Evolutionary conservation across 2,888 invertebrate genomes (phyloP).

Genomic region (Nephrotoma flavescens): DNA sequence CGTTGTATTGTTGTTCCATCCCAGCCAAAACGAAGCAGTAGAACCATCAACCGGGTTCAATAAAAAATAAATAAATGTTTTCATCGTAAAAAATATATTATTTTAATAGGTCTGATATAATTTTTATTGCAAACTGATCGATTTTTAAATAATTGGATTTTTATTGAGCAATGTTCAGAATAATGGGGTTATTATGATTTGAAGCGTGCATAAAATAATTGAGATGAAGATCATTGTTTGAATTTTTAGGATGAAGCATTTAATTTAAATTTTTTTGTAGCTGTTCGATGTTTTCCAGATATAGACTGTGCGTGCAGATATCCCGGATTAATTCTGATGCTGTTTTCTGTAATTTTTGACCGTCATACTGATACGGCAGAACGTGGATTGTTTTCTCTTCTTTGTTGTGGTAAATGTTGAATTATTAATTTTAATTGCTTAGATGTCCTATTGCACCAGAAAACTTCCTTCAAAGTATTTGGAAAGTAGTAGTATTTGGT

Average conservation of each 20-base stretch:
- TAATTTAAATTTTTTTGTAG: too few relatives aligned
- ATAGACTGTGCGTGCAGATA: too few relatives aligned
- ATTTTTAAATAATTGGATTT: background rate
- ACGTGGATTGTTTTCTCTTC: too few relatives aligned
- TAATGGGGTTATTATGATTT: background rate
- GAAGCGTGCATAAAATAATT: background rate
- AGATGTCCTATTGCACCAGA: too few relatives aligned
- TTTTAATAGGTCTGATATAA: background rate
- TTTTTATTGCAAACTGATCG: background rate
- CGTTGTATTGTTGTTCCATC: background rate
- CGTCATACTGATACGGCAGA: too few relatives aligned
- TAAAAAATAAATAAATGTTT: background rate
- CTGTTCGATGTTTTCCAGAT: too few relatives aligned
- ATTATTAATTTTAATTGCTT: too few relatives aligned
- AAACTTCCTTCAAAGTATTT: too few relatives aligned
- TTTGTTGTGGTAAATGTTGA: too few relatives aligned
- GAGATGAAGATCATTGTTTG: background rate
- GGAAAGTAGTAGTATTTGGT: too few relatives aligned
- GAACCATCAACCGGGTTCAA: background rate
- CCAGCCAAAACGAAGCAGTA: background rate
- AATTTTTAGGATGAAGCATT: background rate
- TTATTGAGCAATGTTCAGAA: background rate
- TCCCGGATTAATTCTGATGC: too few relatives aligned
- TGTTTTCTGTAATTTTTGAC: too few relatives aligned
- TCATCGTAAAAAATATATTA: background rate